These are phyloP conservation scores for Monochamus saltuarius DNA, from an alignment of 1,140 invertebrate genomes.

Conservation along the genomic window DNA sequence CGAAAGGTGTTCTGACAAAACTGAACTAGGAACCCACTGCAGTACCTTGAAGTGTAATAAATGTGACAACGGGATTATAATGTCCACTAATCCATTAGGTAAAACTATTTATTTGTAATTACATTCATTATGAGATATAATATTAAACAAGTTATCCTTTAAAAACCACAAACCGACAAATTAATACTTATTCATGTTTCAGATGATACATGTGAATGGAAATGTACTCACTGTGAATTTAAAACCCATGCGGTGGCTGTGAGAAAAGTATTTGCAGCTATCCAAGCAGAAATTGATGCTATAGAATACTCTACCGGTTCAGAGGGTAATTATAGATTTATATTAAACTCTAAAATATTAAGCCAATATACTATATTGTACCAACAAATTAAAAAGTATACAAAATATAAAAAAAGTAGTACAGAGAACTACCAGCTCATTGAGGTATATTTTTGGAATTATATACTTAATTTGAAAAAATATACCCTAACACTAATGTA, in stretches of 20 bases:
- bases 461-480: no score
- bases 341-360: no score
- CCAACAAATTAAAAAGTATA: no score
- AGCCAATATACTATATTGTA: no score
- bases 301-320: constrained; percentile 52
- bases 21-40: constrained; percentile 72
- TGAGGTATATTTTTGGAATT: no score
- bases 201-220: constrained; percentile 66
- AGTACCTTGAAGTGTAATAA: constrained; percentile 75
- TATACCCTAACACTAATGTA: no score
- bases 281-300: constrained; percentile 63
- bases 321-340: constrained; percentile 27
- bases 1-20: constrained; percentile 70
- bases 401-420: no score
- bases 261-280: constrained; percentile 58
- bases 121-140: background rate
- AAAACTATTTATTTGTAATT: constrained; percentile 27
- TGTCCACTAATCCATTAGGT: constrained; percentile 69
- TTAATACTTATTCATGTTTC: constrained; percentile 27
- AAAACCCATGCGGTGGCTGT: constrained; percentile 61
- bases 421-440: no score
- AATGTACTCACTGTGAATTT: constrained; percentile 70
- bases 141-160: background rate
- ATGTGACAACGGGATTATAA: constrained; percentile 69
- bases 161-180: background rate